Conservation (phyloP, 2,888 invertebrate species). For the Eristalis intricaria region DNA sequence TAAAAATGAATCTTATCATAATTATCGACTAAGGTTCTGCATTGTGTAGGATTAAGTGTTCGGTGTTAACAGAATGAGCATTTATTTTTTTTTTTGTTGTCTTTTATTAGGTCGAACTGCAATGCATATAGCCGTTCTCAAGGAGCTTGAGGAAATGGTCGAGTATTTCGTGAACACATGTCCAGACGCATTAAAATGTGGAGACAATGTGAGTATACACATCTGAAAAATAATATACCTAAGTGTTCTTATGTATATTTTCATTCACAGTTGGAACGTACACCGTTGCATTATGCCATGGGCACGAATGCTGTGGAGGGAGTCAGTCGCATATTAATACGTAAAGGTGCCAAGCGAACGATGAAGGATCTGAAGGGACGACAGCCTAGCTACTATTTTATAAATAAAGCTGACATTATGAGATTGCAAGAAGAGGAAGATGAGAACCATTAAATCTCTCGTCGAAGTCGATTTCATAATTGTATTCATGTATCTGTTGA, state of each 20-base stretch:
- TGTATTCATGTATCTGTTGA: not conserved
- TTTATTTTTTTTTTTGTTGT: not conserved
- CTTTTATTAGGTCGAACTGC: conserved; percentile 85
- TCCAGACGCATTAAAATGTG: conserved; percentile 88
- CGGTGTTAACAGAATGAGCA: not conserved
- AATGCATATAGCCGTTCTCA: conserved; percentile 92
- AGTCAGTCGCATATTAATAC: conserved; percentile 89
- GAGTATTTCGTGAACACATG: conserved; percentile 88
- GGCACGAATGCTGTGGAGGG: conserved; percentile 92
- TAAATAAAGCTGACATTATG: conserved; percentile 94
- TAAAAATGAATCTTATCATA: conserved; percentile 3
- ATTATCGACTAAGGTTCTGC: not conserved
- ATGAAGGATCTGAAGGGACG: conserved; percentile 93
- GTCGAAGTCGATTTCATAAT: not conserved
- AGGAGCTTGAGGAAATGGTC: conserved; percentile 91
- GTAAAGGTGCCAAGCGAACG: conserved; percentile 91
- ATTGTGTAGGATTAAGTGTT: conserved; percentile 4
- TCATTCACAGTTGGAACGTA: conserved; percentile 88
- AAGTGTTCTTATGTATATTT: not conserved
- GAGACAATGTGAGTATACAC: conserved; percentile 89
- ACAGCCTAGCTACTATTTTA: conserved; percentile 95
- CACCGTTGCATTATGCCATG: conserved; percentile 95
- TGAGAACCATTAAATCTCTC: conserved; percentile 77
- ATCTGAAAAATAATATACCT: no score
- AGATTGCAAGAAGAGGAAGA: conserved; percentile 93